A percentile compares a stretch with the other conserved stretches of the same genome.
phyloP scores from a whole-genome alignment of 2,797 vertebrate species.

The Thalassophryne amazonica region DNA sequence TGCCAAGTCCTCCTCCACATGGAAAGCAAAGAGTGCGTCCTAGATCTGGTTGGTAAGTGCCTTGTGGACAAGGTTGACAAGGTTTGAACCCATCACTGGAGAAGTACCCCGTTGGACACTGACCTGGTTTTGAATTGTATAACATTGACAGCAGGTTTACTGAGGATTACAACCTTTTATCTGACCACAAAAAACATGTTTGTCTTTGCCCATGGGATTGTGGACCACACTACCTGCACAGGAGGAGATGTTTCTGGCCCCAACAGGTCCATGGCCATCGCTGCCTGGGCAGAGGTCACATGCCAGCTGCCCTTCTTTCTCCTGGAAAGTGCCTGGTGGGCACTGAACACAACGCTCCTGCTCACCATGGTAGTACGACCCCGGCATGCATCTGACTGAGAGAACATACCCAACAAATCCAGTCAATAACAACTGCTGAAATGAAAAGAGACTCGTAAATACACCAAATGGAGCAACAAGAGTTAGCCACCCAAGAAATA shows the following conservation, averaged over 20 bases:
- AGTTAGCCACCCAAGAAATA: background rate
- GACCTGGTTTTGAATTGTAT: constrained; percentile 76
- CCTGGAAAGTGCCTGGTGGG: constrained; percentile 94
- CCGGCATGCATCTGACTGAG: constrained; percentile 96
- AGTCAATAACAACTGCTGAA: constrained; percentile 25
- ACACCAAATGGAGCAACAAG: no score
- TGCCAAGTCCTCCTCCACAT: constrained; percentile 90
- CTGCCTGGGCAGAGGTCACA: constrained; percentile 95
- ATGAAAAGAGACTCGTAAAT: no score
- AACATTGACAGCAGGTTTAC: background rate
- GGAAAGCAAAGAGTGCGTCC: constrained; percentile 92
- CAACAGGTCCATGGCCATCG: constrained; percentile 86
- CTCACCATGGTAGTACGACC: constrained; percentile 95
- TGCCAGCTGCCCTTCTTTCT: constrained; percentile 95
- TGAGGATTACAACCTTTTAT: background rate
- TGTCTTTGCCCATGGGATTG: background rate
- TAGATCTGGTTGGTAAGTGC: constrained; percentile 90
- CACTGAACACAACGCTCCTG: constrained; percentile 94
- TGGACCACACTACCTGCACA: constrained; percentile 82
- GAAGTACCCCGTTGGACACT: constrained; percentile 89
- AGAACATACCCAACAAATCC: constrained; percentile 74
- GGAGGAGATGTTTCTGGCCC: constrained; percentile 90
- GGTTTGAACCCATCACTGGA: constrained; percentile 93
- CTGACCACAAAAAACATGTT: background rate
- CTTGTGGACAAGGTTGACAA: constrained; percentile 88